A percentile compares a stretch with the other conserved stretches of the same genome.
These are phyloP conservation scores for Choreutis nemorana DNA, from an alignment of 2,888 invertebrate genomes.

Conservation along the genomic window DNA sequence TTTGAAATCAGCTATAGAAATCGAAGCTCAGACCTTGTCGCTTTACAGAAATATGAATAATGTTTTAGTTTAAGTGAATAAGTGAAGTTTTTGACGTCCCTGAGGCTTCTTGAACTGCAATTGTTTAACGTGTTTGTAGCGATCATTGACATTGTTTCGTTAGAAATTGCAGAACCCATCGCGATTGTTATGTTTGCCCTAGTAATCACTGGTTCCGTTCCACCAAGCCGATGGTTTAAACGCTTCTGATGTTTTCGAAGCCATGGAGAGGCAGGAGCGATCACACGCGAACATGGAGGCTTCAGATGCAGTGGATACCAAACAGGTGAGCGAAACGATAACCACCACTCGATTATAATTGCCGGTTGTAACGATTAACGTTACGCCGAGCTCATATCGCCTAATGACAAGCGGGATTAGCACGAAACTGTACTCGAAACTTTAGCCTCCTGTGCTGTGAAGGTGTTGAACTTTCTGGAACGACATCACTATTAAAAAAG, in stretches of 20 bases:
- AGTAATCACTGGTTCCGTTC: conserved; percentile 40
- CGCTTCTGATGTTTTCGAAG: conserved; percentile 60
- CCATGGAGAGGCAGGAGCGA: conserved; percentile 58
- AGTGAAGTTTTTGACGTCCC: too few relatives aligned
- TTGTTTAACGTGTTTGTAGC: conserved; percentile 38
- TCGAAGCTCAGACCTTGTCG: too few relatives aligned
- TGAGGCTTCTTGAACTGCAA: too few relatives aligned
- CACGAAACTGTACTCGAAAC: too few relatives aligned
- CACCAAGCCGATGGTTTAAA: conserved; percentile 41
- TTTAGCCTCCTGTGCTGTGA: too few relatives aligned
- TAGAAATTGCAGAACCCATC: conserved; percentile 48
- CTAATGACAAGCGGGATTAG: too few relatives aligned
- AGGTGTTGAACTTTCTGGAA: too few relatives aligned
- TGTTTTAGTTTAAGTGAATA: too few relatives aligned
- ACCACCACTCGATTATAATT: conserved; percentile 30
- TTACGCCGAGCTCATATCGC: conserved; percentile 24
- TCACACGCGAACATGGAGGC: conserved; percentile 69
- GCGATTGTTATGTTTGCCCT: conserved; percentile 58
- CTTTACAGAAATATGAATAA: too few relatives aligned
- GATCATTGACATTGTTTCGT: conserved; percentile 62
- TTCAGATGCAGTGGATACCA: conserved; percentile 69
- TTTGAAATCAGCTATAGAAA: conserved; percentile 35
- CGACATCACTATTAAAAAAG: too few relatives aligned
- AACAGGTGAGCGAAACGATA: conserved; percentile 76
- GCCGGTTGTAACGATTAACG: conserved; percentile 52